Evolutionary conservation across 1,140 invertebrate genomes (phyloP).

Genomic region (Gonioctena quinquepunctata): DNA sequence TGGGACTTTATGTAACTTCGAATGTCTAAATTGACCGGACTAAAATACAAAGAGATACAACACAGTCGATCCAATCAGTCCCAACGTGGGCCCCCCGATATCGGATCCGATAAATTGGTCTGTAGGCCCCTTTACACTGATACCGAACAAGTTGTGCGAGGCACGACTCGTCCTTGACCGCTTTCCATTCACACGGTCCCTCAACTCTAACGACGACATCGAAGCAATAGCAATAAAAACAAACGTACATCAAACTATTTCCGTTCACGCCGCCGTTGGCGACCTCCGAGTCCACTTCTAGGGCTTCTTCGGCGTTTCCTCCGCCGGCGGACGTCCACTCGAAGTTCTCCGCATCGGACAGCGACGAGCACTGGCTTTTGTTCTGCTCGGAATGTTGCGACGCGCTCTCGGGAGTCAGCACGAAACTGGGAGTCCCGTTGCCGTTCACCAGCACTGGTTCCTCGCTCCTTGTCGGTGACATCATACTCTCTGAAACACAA

Average conservation of each 20-base stretch:
- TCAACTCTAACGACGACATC: no score
- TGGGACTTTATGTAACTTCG: no score
- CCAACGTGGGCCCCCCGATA: no score
- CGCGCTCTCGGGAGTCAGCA: conserved; percentile 28
- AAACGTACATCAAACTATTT: conserved; percentile 20
- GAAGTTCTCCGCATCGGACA: conserved; percentile 68
- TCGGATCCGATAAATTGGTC: no score
- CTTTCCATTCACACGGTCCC: no score
- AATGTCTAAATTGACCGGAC: no score
- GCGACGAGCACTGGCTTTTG: conserved; percentile 62
- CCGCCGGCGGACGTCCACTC: conserved; percentile 67
- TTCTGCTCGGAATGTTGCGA: conserved; percentile 33
- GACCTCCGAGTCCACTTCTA: conserved; percentile 42
- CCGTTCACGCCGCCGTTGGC: conserved; percentile 24
- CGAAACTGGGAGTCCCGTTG: conserved; percentile 17
- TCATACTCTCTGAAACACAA: conserved; percentile 34
- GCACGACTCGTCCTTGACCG: no score
- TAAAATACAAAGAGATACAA: no score
- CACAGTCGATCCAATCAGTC: no score
- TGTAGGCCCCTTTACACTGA: no score
- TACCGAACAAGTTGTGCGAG: no score
- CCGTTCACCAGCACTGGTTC: conserved; percentile 29
- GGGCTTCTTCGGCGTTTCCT: conserved; percentile 27
- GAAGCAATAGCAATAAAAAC: not conserved
- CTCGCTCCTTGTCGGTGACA: conserved; percentile 43